Evolutionary conservation across 2,888 invertebrate genomes (phyloP), one percentile per base, ranked within the genome.

Genomic region (Drosophila borborema): DNA sequence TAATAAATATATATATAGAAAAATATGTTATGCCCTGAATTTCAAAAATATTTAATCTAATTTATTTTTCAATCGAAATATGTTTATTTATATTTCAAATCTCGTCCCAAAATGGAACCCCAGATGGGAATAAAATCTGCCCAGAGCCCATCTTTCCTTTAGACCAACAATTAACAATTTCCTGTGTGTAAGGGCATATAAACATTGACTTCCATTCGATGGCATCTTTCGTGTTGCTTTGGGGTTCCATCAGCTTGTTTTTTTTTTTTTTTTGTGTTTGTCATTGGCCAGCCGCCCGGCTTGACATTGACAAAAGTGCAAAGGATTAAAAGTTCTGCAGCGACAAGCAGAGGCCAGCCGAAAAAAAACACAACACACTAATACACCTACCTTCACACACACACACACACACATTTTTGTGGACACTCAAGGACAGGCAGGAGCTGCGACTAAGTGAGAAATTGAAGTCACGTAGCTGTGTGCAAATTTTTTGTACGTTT

Each of bases 241-340:
- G 23, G 36, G 16, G 16, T 31, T 61, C 20, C 14, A 16, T 18
- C 16, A 20, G 31, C 41, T 68, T 56, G 49, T 64, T 71, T 45
- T 36, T n/a, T n/a, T 38, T 68, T 56, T 46, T 64, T 71, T 45
- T 36, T 74, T 64, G 55, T 72, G 81, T 69, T 81, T 82, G 76
- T 71, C 81, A 77, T 80, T 83, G 73, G 77, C 48, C 49, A 49
- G 10, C 79, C 67, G 64, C 66, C 73, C 63, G 71, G 58, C 67
- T 74, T 75, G 88, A 83, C 88, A 88, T 88, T 87, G 88, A 87
- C 85, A 84, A 81, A 89, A 86, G 81, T 84, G 82, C 82, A 89
- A 84, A 81, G 86, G 86, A 86, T 86, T 86, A 86, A 86, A 86
- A 86, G 81, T 83, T 85, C 69, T 79, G 77, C 80, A 64, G 60